Evolutionary conservation across 35 echinoderm and acorn worm species (phyloP), one percentile per base, ranked within the genome.

Genomic region (Amphiura filiformis): DNA sequence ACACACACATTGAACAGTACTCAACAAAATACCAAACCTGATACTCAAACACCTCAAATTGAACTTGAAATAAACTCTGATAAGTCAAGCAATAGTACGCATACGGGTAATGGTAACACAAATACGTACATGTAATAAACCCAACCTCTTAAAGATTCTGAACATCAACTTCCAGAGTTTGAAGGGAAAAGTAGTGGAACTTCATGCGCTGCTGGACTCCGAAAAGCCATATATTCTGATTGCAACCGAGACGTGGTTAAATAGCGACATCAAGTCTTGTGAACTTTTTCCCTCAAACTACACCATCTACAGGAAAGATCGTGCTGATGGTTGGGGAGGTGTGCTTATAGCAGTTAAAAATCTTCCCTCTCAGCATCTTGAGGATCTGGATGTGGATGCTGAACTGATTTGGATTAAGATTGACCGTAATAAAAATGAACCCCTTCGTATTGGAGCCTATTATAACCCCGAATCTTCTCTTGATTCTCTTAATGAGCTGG

Each of bases 111-210:
- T 47, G 41, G 4, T 4, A 47, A 47, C 17, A 17, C 41, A 9
- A 17, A 17, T 47, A 47, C 41, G 41, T 47, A 47, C 4, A 17
- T 17, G 5, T 4, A 17, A 9, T 17, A 47, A 47, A 47, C 41
- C 41, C 17, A 47, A 47, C 41, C 41, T 4, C 26, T 13, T 77
- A 70, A 78, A 87, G 42, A 22, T 87, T 23, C 34, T 89, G 1
- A 82, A 57, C 15, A 38, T 82, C 7, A 89, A 89, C 37, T 89
- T 89, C 37, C 87, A 89, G 37, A 89, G 79, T 37, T 18, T 70
- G 14, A 82, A 82, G 36, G 65, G 65, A 13, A 88, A 88, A 18
- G n/a, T 26, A 33, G 76, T 38, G 22, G 76, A 57, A 32, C 33
- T 88, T 1, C 1, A 22, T 4, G 39, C 76, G 13, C 31, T 56